Evolutionary conservation across 2,888 invertebrate species (phyloP), one percentile per base, ranked within the genome.

Genomic region (Thalpophila matura): DNA sequence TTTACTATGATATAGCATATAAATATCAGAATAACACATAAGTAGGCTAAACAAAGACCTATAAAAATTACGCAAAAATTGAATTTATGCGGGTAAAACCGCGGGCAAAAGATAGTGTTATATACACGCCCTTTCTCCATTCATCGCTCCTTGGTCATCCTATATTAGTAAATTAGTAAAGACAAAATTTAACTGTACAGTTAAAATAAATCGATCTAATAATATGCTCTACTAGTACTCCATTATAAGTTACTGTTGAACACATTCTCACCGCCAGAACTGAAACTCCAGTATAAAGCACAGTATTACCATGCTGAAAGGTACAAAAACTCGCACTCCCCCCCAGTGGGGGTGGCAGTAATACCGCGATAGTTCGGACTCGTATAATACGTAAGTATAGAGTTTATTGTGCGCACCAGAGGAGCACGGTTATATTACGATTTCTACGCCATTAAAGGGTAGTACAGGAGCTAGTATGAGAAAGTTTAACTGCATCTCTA

Each of bases 331-430:
- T 57, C 53, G 24, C 49, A 14, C 35, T 43, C 58, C 69, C 77
- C 61, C 45, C 20, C 42, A 45, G 37, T 46, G 45, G 71, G 51
- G 31, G 64, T 20, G 53, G 58, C 7, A 31, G 60, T 46, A 57
- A 50, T 47, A 53, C 71, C 58, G 46, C 49, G 56, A 55, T 78
- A 78, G 77, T 74, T 79, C 42, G 43, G 35, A 42, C 57, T 45
- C 46, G 37, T 74, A 74, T 58, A 61, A 26, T 71, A 78, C 58
- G 58, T 65, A 68, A 51, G 49, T 64, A 63, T 57, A 72, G 53
- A 58, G 65, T 77, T 79, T 86, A 87, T 86, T 85, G 83, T 84
- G 76, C 78, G 70, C 57, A 65, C 74, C 58, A 71, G 76, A 78
- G 81, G 71, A 75, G 71, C 76, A 74, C 77, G 73, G 75, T 82